These are phyloP conservation scores for Himalopsyche japonica DNA, from an alignment of 2,888 invertebrate genomes.

Conservation along the genomic window DNA sequence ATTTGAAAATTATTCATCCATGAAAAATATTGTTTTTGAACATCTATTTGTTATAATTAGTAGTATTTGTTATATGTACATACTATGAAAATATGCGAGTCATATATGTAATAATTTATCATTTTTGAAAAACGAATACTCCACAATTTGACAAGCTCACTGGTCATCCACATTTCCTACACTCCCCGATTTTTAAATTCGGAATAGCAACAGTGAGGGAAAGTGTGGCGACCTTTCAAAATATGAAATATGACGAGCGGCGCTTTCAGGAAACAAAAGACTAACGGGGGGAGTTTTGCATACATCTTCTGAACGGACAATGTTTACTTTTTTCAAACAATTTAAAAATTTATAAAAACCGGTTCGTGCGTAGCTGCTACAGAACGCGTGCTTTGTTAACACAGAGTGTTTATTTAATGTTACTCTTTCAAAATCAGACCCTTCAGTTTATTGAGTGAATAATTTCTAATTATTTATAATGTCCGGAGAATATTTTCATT, in stretches of 20 bases:
- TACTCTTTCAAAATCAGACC: conserved; percentile 13
- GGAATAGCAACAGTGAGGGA: background rate
- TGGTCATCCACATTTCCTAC: background rate
- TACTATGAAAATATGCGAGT: too few relatives aligned
- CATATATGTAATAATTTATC: background rate
- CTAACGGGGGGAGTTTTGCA: background rate
- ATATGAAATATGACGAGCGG: conserved; percentile 20
- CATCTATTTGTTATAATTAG: too few relatives aligned
- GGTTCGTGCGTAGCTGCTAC: conserved; percentile 15
- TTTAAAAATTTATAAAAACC: conserved; percentile 21
- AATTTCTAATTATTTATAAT: conserved; percentile 35
- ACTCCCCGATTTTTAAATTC: background rate
- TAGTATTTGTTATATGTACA: too few relatives aligned
- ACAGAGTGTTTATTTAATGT: conserved; percentile 32
- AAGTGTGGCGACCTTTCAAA: conserved; percentile 7
- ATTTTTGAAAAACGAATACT: background rate
- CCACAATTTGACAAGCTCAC: background rate
- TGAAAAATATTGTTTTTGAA: too few relatives aligned
- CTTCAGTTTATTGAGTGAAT: conserved; percentile 33
- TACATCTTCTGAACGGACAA: conserved; percentile 16
- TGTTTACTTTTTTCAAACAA: conserved; percentile 13
- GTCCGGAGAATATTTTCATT: background rate
- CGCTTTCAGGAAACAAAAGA: conserved; percentile 19
- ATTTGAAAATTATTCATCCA: too few relatives aligned
- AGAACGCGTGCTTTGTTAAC: conserved; percentile 26